Evolutionary conservation across 2,113 vertebrate genomes (phyloP).

Genomic region (Nicator chloris): DNA sequence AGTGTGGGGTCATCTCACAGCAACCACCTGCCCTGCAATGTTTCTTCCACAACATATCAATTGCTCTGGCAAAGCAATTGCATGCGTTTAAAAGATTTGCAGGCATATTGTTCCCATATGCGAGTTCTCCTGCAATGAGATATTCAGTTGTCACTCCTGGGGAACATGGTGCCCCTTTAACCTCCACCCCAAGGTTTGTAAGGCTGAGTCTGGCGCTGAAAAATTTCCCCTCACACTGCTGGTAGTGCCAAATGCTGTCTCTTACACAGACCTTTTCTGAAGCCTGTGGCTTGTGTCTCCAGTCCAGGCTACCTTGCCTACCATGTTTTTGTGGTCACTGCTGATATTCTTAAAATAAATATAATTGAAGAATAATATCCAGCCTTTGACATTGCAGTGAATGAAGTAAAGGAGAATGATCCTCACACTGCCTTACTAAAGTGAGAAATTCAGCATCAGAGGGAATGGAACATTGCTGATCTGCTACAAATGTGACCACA

Average conservation of each 20-base stretch:
- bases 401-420: neutral
- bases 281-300: neutral
- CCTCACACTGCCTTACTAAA: neutral
- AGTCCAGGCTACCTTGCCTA: neutral
- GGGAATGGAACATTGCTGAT: neutral
- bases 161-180: conserved; percentile 54
- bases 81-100: conserved; percentile 40
- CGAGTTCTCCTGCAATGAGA: conserved; percentile 37
- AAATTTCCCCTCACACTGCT: neutral
- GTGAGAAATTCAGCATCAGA: neutral
- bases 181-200: conserved; percentile 24
- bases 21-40: conserved; percentile 63
- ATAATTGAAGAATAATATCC: neutral
- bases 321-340: neutral
- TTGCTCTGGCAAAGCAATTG: conserved; percentile 62
- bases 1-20: conserved; percentile 63
- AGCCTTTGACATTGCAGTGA: neutral
- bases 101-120: conserved; percentile 71
- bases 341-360: neutral
- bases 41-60: conserved; percentile 62
- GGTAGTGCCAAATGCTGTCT: neutral
- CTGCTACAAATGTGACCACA: neutral
- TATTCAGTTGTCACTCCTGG: conserved; percentile 55
- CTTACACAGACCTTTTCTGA: neutral
- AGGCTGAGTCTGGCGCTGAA: neutral